Evolutionary conservation across 2,113 vertebrate genomes (phyloP).

Genomic region (Montifringilla adamsi): DNA sequence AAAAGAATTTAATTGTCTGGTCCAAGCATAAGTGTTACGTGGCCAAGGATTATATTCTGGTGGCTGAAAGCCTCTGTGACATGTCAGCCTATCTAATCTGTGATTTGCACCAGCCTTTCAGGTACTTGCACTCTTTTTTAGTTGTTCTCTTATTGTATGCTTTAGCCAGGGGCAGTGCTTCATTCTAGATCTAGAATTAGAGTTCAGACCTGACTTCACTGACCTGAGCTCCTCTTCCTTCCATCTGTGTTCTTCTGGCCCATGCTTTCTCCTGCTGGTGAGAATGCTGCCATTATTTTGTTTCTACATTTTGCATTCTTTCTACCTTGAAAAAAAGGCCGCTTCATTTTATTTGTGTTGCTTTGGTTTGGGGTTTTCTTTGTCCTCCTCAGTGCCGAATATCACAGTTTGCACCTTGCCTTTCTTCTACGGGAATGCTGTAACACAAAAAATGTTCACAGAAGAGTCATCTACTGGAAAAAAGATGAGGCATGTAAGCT

Average conservation of each 20-base stretch:
- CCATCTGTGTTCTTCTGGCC: neutral
- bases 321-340: neutral
- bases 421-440: neutral
- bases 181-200: neutral
- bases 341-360: neutral
- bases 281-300: neutral
- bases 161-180: neutral
- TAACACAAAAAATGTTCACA: neutral
- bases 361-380: neutral
- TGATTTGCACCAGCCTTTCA: neutral
- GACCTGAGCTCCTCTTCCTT: neutral
- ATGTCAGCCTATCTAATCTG: neutral
- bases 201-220: neutral
- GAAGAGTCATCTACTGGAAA: neutral
- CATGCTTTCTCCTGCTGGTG: neutral
- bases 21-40: neutral
- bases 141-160: accelerated
- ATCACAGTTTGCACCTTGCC: neutral
- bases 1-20: neutral
- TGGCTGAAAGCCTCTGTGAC: neutral
- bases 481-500: neutral
- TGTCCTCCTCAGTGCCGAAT: neutral
- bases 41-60: neutral
- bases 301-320: neutral
- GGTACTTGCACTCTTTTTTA: neutral